Evolutionary conservation across 2,113 vertebrate species (phyloP), one percentile per base, ranked within the genome.

Genomic region (Ceyx melanurus): DNA sequence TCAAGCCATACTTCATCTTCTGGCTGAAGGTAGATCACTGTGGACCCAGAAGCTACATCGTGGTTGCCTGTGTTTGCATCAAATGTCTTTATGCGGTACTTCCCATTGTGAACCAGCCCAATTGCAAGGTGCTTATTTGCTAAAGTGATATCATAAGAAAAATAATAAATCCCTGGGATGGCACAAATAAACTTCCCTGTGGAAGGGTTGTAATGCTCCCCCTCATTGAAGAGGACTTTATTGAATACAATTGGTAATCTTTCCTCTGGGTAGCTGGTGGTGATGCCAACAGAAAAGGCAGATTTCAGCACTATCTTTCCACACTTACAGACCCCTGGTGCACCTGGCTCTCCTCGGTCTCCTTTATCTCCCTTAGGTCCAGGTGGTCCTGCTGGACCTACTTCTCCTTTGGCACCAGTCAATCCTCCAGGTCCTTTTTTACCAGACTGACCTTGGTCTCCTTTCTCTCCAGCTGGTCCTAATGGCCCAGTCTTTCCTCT

Each of bases 1-100:
- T 99, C 98, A 96, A 99, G 97, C 99, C 99, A 99, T 37, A 99
- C 99, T 95, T 99, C 99, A 4, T 99, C 99, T 85, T 99, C 99
- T 48, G 99, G 98, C 94, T 99, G 98, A 74, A 99, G 98, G 79
- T 98, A 98, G 94, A 99, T 98, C 68, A 98, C 98, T 0, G 98
- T 99, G 71, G 99, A 99, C 18, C 99, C 99, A 2, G 99, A 99
- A 12, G 99, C 99, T 57, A 99, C 98, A 0, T 99, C 99, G 0
- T 99, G 99, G 96, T 99, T 99, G 43, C 99, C 99, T 0, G 99
- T 99, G 97, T 99, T 99, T 1, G 99, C 99, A 1, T 99, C 99
- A 10, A 98, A 99, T 12, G 99, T 99, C 96, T 98, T 99, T 97
- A 99, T 98, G 56, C 98, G 97, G 95, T 98, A 99, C 93, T 99